A percentile compares a stretch with the other conserved stretches of the same genome.
Evolutionary conservation across 2,888 invertebrate genomes (phyloP).

Genomic region (Notocelia uddmanniana): DNA sequence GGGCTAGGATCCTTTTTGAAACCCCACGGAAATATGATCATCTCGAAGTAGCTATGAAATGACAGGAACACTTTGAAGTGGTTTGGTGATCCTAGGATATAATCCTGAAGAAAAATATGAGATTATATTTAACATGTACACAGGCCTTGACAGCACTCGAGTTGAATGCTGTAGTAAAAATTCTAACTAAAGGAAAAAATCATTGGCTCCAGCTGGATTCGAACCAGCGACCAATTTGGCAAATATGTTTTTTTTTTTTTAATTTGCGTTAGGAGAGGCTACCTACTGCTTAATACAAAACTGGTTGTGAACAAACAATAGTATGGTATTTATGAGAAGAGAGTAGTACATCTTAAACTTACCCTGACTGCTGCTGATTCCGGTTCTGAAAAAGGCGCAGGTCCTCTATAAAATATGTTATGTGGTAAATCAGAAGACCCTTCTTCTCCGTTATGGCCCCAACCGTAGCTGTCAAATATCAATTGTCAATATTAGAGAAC

Average conservation of each 20-base stretch:
- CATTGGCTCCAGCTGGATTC: no score
- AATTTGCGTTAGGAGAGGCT: no score
- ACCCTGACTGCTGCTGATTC: constrained; percentile 89
- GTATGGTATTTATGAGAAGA: background rate
- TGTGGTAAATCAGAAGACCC: constrained; percentile 93
- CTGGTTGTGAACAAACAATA: no score
- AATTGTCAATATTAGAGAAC: background rate
- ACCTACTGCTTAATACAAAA: no score
- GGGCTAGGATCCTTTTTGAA: constrained; percentile 73
- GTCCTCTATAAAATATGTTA: constrained; percentile 92
- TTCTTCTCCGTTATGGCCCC: constrained; percentile 89
- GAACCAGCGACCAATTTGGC: no score
- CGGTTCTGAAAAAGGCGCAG: constrained; percentile 93
- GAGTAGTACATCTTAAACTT: constrained; percentile 43
- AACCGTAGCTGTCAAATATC: constrained; percentile 86
- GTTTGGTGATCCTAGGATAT: constrained; percentile 68
- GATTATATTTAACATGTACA: background rate
- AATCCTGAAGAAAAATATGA: constrained; percentile 64
- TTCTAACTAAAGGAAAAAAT: no score
- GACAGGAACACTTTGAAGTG: constrained; percentile 78
- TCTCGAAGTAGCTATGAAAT: constrained; percentile 78
- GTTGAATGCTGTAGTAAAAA: no score
- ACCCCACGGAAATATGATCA: constrained; percentile 81
- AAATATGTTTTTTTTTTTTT: no score
- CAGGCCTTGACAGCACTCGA: no score